Evolutionary conservation across 2,888 invertebrate species (phyloP).

Genomic region (Anarsia innoxiella): DNA sequence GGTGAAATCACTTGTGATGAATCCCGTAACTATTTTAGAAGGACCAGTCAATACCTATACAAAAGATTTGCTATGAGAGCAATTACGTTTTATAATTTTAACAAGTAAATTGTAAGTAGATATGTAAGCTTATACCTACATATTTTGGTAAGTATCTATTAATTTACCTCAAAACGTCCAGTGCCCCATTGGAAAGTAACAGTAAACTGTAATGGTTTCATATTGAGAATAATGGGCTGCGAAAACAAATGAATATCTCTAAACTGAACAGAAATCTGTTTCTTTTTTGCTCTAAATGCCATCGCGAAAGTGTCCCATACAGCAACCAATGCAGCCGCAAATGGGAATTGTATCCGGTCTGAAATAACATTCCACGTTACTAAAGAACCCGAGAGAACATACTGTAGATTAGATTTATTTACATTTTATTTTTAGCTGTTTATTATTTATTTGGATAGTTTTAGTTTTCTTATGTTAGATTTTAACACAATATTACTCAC

Average conservation of each 20-base stretch:
- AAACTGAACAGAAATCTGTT: conserved; percentile 80
- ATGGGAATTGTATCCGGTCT: conserved; percentile 83
- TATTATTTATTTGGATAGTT: too few relatives aligned
- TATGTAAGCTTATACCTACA: too few relatives aligned
- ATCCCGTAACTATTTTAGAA: too few relatives aligned
- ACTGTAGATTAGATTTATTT: neutral
- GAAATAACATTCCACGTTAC: conserved; percentile 8
- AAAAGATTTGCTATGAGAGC: too few relatives aligned
- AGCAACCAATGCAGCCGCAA: conserved; percentile 81
- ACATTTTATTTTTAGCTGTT: neutral
- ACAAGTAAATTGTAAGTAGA: too few relatives aligned
- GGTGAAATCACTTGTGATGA: too few relatives aligned
- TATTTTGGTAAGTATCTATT: too few relatives aligned
- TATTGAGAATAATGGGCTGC: conserved; percentile 74
- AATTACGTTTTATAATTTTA: too few relatives aligned
- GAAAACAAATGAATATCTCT: conserved; percentile 76
- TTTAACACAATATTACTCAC: too few relatives aligned
- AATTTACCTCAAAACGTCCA: conserved; percentile 70
- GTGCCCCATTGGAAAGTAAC: conserved; percentile 77
- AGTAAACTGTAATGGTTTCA: conserved; percentile 66
- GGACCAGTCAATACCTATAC: too few relatives aligned
- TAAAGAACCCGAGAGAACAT: too few relatives aligned
- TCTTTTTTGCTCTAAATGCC: conserved; percentile 68
- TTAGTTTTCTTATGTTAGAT: too few relatives aligned
- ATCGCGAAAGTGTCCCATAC: conserved; percentile 83